Conservation (phyloP, 2,797 vertebrate species). For the Nothura maculosa region DNA sequence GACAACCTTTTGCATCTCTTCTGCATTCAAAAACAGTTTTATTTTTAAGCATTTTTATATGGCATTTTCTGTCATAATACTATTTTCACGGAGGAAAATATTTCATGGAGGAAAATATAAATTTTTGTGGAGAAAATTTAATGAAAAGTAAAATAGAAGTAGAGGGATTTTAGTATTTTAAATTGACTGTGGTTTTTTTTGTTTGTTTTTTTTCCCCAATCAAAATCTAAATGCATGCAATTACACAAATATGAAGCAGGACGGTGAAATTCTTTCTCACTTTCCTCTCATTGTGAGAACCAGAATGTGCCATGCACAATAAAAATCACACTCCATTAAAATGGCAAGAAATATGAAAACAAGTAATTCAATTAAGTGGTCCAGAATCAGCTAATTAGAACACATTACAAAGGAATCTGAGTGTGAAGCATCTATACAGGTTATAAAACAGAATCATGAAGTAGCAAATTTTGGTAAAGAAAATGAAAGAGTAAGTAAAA, state of each 20-base stretch:
- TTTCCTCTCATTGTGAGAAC: not conserved
- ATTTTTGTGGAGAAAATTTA: too few relatives aligned
- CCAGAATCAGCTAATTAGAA: not conserved
- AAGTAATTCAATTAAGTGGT: not conserved
- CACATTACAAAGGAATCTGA: not conserved
- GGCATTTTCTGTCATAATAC: not conserved
- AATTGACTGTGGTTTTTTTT: not conserved
- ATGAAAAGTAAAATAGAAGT: not conserved
- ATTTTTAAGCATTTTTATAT: not conserved
- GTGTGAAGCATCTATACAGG: not conserved
- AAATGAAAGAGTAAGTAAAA: not conserved
- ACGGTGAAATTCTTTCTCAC: not conserved
- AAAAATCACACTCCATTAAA: not conserved
- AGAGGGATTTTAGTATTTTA: not conserved
- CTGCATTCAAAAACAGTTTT: not conserved
- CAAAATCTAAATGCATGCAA: not conserved
- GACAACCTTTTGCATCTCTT: not conserved
- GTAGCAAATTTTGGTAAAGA: constrained; percentile 21
- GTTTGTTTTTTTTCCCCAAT: not conserved
- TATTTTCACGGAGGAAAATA: not conserved
- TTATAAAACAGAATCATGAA: constrained; percentile 25
- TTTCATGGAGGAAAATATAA: too few relatives aligned
- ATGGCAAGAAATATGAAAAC: not conserved
- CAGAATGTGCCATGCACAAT: not conserved
- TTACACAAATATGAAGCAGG: not conserved